A percentile compares a stretch with the other conserved stretches of the same genome.
phyloP scores from a whole-genome alignment of 1,140 invertebrate genomes.

The Drosophila pectinifera region DNA sequence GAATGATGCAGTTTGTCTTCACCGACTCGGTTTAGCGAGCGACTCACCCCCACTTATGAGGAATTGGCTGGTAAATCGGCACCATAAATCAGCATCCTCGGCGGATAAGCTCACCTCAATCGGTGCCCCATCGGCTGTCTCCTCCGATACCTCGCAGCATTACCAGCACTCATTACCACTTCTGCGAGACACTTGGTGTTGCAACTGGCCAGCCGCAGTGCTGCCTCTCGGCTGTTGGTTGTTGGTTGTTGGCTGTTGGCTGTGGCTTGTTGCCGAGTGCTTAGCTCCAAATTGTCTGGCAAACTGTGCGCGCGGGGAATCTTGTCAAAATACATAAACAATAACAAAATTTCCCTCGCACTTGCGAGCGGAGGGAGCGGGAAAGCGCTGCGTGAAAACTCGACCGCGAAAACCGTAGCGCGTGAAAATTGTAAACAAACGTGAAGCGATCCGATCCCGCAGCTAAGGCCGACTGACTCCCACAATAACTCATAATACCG shows the following conservation, averaged over 20 bases:
- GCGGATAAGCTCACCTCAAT: conserved; percentile 19
- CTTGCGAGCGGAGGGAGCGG: conserved; percentile 32
- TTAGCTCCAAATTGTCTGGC: conserved; percentile 76
- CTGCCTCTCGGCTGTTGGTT: not conserved
- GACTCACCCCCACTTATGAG: conserved; percentile 17
- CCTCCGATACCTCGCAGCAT: conserved; percentile 25
- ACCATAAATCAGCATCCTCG: conserved; percentile 32
- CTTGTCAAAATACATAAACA: conserved; percentile 85
- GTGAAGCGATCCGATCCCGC: conserved; percentile 53
- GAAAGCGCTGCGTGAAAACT: conserved; percentile 70
- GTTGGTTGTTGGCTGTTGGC: not conserved
- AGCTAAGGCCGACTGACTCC: conserved; percentile 70
- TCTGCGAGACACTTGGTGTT: conserved; percentile 40
- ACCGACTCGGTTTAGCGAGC: not conserved
- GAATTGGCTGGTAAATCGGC: conserved; percentile 20
- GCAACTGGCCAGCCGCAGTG: not conserved
- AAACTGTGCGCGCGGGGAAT: conserved; percentile 58
- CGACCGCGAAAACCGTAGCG: conserved; percentile 81
- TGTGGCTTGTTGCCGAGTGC: conserved; percentile 12
- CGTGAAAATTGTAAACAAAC: conserved; percentile 81
- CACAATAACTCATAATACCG: conserved; percentile 80
- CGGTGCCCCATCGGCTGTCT: conserved; percentile 9
- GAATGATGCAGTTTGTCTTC: conserved; percentile 13
- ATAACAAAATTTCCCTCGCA: conserved; percentile 77
- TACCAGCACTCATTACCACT: conserved; percentile 32